A percentile compares a stretch with the other conserved stretches of the same genome.
These are phyloP conservation scores for Indri indri DNA, from an alignment of 2,113 vertebrate genomes.

Conservation along the genomic window DNA sequence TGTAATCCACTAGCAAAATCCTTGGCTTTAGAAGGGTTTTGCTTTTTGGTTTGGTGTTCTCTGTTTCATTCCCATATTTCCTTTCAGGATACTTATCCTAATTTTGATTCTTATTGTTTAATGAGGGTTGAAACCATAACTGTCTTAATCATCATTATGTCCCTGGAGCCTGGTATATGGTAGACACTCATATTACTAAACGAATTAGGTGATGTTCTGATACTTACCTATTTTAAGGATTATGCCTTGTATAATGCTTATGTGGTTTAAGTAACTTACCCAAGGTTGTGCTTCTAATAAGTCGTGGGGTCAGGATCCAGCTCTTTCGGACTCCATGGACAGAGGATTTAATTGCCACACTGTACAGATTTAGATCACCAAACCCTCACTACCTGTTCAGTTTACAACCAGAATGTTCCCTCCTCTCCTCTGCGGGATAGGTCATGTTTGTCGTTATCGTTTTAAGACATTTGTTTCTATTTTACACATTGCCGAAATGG, in stretches of 20 bases:
- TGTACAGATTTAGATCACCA: not conserved
- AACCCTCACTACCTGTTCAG: not conserved
- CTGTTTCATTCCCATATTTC: not conserved
- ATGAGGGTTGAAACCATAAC: not conserved
- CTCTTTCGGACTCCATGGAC: not conserved
- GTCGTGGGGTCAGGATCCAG: not conserved
- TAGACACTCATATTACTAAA: not conserved
- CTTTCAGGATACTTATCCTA: not conserved
- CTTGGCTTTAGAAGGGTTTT: not conserved
- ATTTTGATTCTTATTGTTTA: not conserved
- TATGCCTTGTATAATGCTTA: not conserved
- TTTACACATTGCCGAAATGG: not conserved
- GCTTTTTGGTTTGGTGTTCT: not conserved
- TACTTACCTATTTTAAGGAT: not conserved
- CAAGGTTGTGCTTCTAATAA: not conserved
- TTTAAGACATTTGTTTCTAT: not conserved
- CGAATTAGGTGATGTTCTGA: not conserved
- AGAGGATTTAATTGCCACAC: not conserved
- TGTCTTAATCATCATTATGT: not conserved
- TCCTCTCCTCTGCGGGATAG: not conserved
- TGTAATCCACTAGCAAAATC: not conserved
- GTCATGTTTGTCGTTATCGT: not conserved
- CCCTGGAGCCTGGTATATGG: not conserved
- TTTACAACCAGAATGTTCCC: not conserved
- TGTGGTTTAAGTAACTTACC: not conserved